Evolutionary conservation across 2,888 invertebrate species (phyloP).

Genomic region (Xylota sylvarum): DNA sequence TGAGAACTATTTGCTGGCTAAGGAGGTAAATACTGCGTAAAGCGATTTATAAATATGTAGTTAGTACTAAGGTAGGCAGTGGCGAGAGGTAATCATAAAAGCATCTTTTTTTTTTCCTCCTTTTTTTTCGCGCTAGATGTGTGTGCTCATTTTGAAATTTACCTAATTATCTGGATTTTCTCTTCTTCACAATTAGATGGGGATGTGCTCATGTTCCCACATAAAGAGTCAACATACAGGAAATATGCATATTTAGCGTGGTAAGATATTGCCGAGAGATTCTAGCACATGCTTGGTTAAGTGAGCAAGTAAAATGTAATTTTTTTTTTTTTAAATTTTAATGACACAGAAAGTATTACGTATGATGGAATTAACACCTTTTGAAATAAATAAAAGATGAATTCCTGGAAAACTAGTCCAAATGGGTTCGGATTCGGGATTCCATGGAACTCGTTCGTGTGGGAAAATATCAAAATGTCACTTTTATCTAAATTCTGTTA

Average conservation of each 20-base stretch:
- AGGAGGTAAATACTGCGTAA: constrained; percentile 34
- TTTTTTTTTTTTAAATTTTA: background rate
- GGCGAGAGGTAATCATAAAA: constrained; percentile 14
- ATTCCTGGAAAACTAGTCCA: background rate
- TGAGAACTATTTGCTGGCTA: constrained; percentile 15
- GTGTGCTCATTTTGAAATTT: constrained; percentile 48
- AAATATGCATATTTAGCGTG: background rate
- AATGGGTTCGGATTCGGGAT: background rate
- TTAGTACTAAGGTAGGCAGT: background rate
- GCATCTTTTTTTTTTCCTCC: constrained; percentile 2
- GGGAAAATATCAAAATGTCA: too few relatives aligned
- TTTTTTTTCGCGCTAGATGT: background rate
- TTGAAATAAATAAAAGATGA: background rate
- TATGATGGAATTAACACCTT: background rate
- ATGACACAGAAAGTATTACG: constrained; percentile 13
- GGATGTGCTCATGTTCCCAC: constrained; percentile 5
- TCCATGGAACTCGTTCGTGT: too few relatives aligned
- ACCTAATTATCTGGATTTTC: constrained; percentile 49
- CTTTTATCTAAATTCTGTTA: too few relatives aligned
- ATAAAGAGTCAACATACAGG: background rate
- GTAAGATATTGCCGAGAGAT: background rate
- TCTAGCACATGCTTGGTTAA: background rate
- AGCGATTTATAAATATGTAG: constrained; percentile 49
- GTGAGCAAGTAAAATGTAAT: background rate
- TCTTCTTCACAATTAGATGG: constrained; percentile 15